These are phyloP conservation scores for Eumacrocentrus americanus DNA, from an alignment of 2,888 invertebrate species.

Conservation along the genomic window DNA sequence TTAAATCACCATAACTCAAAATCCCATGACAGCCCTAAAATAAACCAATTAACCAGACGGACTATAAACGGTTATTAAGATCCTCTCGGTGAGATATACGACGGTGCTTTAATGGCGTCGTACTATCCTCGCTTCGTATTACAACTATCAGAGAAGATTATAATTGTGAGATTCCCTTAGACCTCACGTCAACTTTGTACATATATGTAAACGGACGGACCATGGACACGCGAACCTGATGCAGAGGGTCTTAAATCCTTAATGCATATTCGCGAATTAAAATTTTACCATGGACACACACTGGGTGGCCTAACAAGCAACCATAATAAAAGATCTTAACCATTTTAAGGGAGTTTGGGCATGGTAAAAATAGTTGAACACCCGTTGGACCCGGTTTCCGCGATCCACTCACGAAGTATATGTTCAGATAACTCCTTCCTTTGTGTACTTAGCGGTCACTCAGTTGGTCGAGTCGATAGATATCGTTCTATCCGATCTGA, in stretches of 20 bases:
- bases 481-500: conserved; percentile 43
- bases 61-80: conserved; percentile 33
- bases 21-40: conserved; percentile 24
- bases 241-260: conserved; percentile 1
- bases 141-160: background rate
- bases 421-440: conserved; percentile 20
- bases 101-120: background rate
- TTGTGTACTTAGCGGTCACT: conserved; percentile 35
- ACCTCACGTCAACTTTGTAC: background rate
- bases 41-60: conserved; percentile 31
- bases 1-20: background rate
- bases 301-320: too few relatives aligned
- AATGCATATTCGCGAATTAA: background rate
- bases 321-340: background rate
- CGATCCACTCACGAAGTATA: conserved; percentile 14
- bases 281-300: too few relatives aligned
- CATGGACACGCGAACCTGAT: too few relatives aligned
- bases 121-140: background rate
- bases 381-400: conserved; percentile 8
- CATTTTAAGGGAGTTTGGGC: too few relatives aligned
- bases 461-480: conserved; percentile 26
- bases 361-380: background rate
- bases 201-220: conserved; percentile 10
- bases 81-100: conserved; percentile 16
- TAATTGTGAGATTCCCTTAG: background rate